Conservation (phyloP, 2,113 vertebrate species). For the Cettia cetti region DNA sequence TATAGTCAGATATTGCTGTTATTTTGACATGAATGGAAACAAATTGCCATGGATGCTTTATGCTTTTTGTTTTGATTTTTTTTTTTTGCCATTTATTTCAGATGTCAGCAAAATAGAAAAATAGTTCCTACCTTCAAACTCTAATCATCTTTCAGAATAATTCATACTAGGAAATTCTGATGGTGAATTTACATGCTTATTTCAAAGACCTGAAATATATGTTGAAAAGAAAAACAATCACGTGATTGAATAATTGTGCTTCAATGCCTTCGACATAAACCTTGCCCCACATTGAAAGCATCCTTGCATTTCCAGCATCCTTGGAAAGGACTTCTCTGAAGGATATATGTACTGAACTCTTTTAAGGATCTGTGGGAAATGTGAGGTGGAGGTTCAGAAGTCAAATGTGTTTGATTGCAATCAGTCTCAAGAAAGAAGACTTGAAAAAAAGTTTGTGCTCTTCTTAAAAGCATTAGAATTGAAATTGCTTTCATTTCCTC, state of each 20-base stretch:
- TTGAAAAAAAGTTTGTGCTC: not conserved
- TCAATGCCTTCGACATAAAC: not conserved
- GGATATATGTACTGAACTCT: not conserved
- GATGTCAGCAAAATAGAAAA: not conserved
- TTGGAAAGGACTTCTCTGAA: not conserved
- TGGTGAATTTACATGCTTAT: not conserved
- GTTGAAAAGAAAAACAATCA: not conserved
- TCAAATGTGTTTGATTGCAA: not conserved
- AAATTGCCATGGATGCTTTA: not conserved
- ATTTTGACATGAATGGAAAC: not conserved
- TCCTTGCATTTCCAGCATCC: not conserved
- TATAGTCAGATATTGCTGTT: not conserved
- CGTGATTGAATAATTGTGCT: not conserved
- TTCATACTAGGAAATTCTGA: not conserved
- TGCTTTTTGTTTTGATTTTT: not conserved
- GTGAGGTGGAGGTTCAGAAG: not conserved
- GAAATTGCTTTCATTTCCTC: constrained; percentile 1
- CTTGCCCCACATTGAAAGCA: not conserved
- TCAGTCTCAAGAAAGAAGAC: not conserved
- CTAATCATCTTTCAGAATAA: not conserved
- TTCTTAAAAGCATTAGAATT: not conserved
- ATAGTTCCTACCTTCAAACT: not conserved
- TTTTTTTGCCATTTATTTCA: not conserved
- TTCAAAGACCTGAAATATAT: not conserved
- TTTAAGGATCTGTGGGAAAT: not conserved